phyloP scores from a whole-genome alignment of 2,888 invertebrate species.

The Xiphydria camelus region DNA sequence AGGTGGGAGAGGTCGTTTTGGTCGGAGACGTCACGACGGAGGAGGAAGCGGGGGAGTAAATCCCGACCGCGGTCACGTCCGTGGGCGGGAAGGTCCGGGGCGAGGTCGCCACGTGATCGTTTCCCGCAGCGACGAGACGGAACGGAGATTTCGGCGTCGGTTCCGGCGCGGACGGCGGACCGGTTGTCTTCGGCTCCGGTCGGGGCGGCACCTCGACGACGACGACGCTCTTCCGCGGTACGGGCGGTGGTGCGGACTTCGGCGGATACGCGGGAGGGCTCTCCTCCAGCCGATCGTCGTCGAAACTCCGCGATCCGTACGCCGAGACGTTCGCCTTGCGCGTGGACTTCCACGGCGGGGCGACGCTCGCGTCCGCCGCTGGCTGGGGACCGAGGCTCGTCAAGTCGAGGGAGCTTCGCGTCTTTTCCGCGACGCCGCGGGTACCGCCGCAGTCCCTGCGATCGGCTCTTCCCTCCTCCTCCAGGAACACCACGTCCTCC shows the following conservation, averaged over 20 bases:
- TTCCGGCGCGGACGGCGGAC: no score
- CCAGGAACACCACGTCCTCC: slow-evolving; percentile 52
- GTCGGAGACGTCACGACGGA: neutral
- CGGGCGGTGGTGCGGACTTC: neutral
- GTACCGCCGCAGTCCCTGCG: slow-evolving; percentile 25
- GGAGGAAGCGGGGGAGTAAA: neutral
- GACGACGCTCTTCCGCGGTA: neutral
- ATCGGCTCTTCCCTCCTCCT: slow-evolving; percentile 25
- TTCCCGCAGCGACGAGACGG: neutral
- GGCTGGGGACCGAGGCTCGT: slow-evolving; percentile 23
- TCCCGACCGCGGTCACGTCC: neutral
- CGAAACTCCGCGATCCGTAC: no score
- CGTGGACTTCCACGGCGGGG: slow-evolving; percentile 25
- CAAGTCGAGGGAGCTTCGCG: slow-evolving; percentile 46
- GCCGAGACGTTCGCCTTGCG: no score
- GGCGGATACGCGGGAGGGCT: no score
- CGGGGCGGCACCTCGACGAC: neutral
- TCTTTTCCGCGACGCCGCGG: slow-evolving; percentile 39
- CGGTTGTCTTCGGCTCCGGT: no score
- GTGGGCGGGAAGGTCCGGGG: no score
- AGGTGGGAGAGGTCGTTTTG: slow-evolving; percentile 27
- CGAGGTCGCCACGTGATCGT: neutral
- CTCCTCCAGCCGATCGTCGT: no score
- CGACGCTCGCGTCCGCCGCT: neutral
- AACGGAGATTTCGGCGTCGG: no score